Conservation (phyloP, 2,113 vertebrate genomes). For the Lanius ludovicianus region DNA sequence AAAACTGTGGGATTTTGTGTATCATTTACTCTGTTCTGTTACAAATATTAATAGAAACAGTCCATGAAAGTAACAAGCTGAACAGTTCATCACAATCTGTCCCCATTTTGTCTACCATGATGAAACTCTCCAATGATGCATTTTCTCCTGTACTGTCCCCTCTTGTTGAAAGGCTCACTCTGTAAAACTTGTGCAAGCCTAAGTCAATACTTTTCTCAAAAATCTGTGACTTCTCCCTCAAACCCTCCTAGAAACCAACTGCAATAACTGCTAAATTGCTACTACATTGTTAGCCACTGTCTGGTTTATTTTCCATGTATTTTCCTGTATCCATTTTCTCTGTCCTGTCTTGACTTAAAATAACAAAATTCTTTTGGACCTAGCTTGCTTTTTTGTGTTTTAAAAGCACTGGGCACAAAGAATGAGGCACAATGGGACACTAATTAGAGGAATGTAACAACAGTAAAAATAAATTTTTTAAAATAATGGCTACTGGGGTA, state of each 20-base stretch:
- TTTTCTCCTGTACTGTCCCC: not conserved
- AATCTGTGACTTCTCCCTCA: not conserved
- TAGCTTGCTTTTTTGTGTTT: not conserved
- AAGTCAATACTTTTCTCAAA: not conserved
- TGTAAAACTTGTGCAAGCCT: not conserved
- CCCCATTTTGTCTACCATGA: not conserved
- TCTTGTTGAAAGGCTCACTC: not conserved
- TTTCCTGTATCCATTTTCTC: not conserved
- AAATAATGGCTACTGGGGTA: not conserved
- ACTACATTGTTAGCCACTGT: not conserved
- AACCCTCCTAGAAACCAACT: not conserved
- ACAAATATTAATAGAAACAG: not conserved
- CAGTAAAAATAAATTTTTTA: not conserved
- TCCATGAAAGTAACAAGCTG: not conserved
- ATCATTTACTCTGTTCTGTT: not conserved
- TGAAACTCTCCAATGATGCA: not conserved
- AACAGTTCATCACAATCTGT: not conserved
- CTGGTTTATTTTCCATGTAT: not conserved
- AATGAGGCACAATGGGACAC: not conserved
- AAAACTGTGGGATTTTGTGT: not conserved
- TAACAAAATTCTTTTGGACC: not conserved
- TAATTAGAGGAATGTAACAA: not conserved
- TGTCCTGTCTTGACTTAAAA: not conserved
- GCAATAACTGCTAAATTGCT: not conserved
- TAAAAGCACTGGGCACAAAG: not conserved